Base-by-base conservation (phyloP, 92 coral and sea anemone species). In the Porites lobata region DNA sequence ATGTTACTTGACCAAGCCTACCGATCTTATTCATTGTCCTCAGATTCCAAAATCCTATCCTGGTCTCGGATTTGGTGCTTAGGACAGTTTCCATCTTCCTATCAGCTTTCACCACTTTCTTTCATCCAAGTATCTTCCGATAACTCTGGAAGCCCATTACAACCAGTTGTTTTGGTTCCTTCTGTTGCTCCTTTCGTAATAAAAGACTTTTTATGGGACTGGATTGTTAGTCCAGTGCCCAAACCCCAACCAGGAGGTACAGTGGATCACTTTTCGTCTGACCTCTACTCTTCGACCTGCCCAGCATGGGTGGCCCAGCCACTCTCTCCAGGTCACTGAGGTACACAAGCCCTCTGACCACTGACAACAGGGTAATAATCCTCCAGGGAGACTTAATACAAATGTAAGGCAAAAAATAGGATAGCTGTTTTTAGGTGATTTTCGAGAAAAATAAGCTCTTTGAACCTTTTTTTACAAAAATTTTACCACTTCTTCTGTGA, bases 261-360 rank as follows among this genome's bases (percentile, higher is more conserved):
- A 12, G 63, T 22, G 75, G n/a, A 79, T 57, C 10, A 26, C 21
- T 63, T 20, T 81, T 58, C 17, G 80, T 79, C 86, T 79, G 90
- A 74, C 63, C 82, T 69, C 91, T 88, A n/a, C 62, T 63, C 87
- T 8, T 88, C 69, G 87, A 88, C 87, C 87, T 74, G 72, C 72
- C 85, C 71, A 70, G 87, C 87, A 4, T 81, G 91, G 77, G 87
- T 70, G 91, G 64, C 87, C 91, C 87, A 73, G 15, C 91, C 91
- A 88, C 77, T 87, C 89, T 85, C 89, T 64, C 21, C 19, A 75
- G 65, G 43, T 81, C 91, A 88, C 15, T 59, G 91, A 26, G 82
- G 77, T 74, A 74, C 88, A 43, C 91, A 73, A 81, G 76, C 86
- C 87, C 9, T 76, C 21, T 75, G 9, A 56, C 75, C 85, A 72